Evolutionary conservation across 2,797 vertebrate species (phyloP), one percentile per base, ranked within the genome.

Genomic region (Cossypha dichroa): DNA sequence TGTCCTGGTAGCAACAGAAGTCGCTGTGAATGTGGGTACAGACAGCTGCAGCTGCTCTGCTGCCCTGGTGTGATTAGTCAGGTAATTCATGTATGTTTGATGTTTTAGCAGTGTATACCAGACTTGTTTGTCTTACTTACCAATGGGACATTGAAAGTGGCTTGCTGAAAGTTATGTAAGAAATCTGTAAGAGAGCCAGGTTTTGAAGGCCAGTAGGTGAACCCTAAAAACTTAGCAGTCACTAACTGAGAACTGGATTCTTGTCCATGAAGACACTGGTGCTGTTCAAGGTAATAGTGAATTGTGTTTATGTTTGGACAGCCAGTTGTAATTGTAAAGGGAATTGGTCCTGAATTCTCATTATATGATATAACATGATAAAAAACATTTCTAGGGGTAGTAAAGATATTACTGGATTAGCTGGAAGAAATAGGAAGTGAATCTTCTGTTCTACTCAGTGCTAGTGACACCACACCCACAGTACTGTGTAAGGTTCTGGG

Each of bases 241-340:
- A 13, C 9, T 17, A 28, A 33, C 29, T 2, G 4, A 34, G 60
- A 18, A 28, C 25, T 54, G 64, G 45, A 26, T 85, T 90, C 67
- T 64, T 78, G 45, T 51, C 43, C 52, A 26, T 76, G 67, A 48
- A 28, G 88, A 52, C 46, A 55, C 46, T 63, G 79, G 66, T 97
- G 90, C 88, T 96, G 92, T 96, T 92, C 94, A 95, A 95, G 90
- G 88, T 95, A 70, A 96, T 10, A 70, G 22, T 52, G 73, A 75
- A 58, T 56, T 36, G 23, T 45, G 12, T 64, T 76, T 88, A 26
- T 67, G 14, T 31, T 62, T 64, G 66, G 55, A 19, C 34, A 70
- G 21, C 25, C 58, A n/a, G 6, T 43, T 85, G 36, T 69, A 54
- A 54, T 13, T 52, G 10, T 66, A 51, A 86, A 55, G 45, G 10